Conservation (phyloP, 2,113 vertebrate species). For the Serranochromis macrocephalus region DNA sequence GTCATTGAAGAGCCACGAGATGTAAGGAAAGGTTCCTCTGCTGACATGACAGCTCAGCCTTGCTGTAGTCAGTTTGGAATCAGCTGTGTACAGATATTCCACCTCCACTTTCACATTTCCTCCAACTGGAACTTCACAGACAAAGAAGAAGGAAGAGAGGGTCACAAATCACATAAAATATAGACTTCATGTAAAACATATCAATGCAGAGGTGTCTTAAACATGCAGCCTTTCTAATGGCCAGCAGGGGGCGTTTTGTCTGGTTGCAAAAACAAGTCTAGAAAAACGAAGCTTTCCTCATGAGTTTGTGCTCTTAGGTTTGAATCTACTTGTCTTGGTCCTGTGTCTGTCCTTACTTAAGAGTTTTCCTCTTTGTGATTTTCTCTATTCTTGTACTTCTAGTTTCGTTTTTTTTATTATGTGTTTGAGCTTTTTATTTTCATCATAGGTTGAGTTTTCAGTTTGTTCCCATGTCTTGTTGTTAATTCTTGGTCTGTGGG, state of each 20-base stretch:
- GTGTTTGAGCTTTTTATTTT: background rate
- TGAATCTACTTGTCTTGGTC: fast-evolving
- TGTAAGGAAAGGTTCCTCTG: conserved; percentile 63
- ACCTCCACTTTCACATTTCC: conserved; percentile 52
- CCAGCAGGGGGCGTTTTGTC: background rate
- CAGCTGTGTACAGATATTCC: conserved; percentile 53
- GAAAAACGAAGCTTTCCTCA: background rate
- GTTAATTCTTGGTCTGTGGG: background rate
- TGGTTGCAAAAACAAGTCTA: background rate
- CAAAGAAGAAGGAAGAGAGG: background rate
- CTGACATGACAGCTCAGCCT: conserved; percentile 49
- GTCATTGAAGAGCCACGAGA: conserved; percentile 61
- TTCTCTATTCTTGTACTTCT: background rate
- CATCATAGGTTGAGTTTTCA: background rate
- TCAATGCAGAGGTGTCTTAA: background rate
- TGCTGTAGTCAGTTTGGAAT: conserved; percentile 21
- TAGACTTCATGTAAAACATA: background rate
- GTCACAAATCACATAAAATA: background rate
- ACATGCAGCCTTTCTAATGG: background rate
- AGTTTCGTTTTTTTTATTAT: fast-evolving
- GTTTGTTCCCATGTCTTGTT: background rate
- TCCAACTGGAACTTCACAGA: conserved; percentile 60
- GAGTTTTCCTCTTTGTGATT: background rate
- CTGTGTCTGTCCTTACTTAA: background rate
- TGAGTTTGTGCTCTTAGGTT: background rate